A percentile compares a stretch with the other conserved stretches of the same genome.
These are phyloP conservation scores for Andrena flavipes DNA, from an alignment of 2,888 invertebrate species.

Conservation along the genomic window DNA sequence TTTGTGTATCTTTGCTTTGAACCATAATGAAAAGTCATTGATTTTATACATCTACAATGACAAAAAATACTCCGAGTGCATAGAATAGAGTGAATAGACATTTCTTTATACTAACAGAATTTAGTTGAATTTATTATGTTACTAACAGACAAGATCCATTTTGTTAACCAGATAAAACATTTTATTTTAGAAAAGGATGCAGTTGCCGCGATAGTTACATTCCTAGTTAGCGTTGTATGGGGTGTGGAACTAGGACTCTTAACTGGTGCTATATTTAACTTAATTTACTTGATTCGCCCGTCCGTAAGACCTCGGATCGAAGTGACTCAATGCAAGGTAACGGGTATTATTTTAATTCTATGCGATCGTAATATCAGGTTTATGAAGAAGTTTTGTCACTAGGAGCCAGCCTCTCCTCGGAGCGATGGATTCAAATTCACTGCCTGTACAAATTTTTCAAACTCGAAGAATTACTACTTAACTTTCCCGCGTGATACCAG, in stretches of 20 bases:
- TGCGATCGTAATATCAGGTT: neutral
- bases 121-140: no score
- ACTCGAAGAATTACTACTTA: neutral
- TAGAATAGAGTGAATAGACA: no score
- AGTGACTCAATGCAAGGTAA: constrained; percentile 84
- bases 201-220: constrained; percentile 89
- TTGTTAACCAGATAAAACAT: neutral
- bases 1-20: no score
- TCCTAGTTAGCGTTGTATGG: constrained; percentile 88
- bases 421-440: neutral
- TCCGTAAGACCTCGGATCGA: constrained; percentile 88
- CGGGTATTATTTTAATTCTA: constrained; percentile 19
- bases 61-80: no score
- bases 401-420: neutral
- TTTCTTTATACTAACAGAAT: no score
- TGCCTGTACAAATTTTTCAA: neutral
- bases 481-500: neutral
- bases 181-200: constrained; percentile 86
- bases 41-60: no score
- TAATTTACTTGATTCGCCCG: constrained; percentile 88
- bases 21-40: no score
- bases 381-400: neutral
- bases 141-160: no score
- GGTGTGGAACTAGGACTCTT: constrained; percentile 93
- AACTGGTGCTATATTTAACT: constrained; percentile 89